Evolutionary conservation across 2,797 vertebrate species (phyloP), one percentile per base, ranked within the genome.

Genomic region (Danio albolineatus): DNA sequence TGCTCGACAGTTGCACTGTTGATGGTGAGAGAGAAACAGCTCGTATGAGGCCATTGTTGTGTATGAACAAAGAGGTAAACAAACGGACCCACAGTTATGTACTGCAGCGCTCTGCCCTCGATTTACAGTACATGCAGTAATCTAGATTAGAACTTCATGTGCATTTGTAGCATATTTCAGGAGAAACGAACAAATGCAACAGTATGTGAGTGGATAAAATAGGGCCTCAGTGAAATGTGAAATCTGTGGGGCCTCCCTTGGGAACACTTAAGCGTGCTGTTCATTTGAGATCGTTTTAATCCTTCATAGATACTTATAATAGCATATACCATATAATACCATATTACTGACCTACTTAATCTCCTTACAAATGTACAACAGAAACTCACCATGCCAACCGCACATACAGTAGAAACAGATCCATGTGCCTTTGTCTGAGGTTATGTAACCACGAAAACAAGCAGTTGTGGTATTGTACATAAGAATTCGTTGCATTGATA

Each of bases 21-120:
- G 54, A 73, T n/a, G 62, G 78, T 76, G 84, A 84, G 71, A 83
- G 21, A 66, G 71, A 53, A 41, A 76, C 75, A 14, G 49, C 61
- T 86, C 84, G 90, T 87, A 89, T 65, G 82, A 84, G 69, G 73
- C 85, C 76, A 90, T 85, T 87, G 84, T 87, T 84, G 73, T 79
- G 51, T 64, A 57, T 43, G 66, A 87, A 90, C 86, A 90, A 91
- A 89, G 74, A 77, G 4, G 61, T 62, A 79, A 59, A 48, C 36
- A 38, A 65, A 72, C 72, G 16, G 73, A 73, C 43, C 17, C n/a
- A 60, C 17, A 16, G 51, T 65, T 57, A 46, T 43, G 53, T 7
- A 5, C 21, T 49, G 49, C 16, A 28, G 28, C 28, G 39, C 43
- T 57, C 48, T 70, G 67, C 19, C 67, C 66, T 79, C 21, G 38